Evolutionary conservation across 2,113 vertebrate species (phyloP), one percentile per base, ranked within the genome.

Genomic region (Sterrhoptilus dennistouni): DNA sequence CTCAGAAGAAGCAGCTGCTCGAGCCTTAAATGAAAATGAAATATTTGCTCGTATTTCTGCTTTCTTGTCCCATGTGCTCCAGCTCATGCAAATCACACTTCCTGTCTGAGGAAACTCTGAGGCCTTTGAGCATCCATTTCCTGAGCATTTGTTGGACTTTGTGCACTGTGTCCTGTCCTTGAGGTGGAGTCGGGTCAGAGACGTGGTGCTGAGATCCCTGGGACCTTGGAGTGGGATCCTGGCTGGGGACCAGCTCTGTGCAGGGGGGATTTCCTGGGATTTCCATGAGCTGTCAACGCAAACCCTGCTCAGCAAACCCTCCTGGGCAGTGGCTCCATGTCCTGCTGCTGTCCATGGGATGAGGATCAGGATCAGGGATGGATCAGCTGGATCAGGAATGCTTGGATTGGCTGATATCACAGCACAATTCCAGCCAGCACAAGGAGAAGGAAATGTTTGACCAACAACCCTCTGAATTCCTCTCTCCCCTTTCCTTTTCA

Each of bases 231-330:
- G 11, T 6, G 27, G 38, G 36, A 12, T 50, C 36, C 53, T n/a
- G n/a, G 28, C 2, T 3, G 2, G 28, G 16, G 61, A 35, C 45
- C 21, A 20, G 63, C 3, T 49, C 36, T 33, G 5, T 1, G 9
- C 5, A 40, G 61, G 49, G 35, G 13, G 25, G 0, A 8, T 50
- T 50, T 20, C 44, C 45, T 44, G 16, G 66, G 66, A 23, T 47
- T 49, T 13, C n/a, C 20, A 0, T 2, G 28, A 38, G 27, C 6
- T 47, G 42, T 44, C 35, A 3, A 0, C 17, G 28, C 28, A 1
- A 27, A 3, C 31, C 8, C 0, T 2, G 42, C n/a, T 25, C 33
- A 1, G 33, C 20, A 1, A 20, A 5, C 31, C 12, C 57, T 25
- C 35, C 36, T 23, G 28, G 28, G 64, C 2, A n/a, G 52, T 2